These are phyloP conservation scores for Aurelia aurita complex sp. Pacific DNA, from an alignment of 30 jellyfish, hydroid and myxozoan genomes.

Conservation along the genomic window DNA sequence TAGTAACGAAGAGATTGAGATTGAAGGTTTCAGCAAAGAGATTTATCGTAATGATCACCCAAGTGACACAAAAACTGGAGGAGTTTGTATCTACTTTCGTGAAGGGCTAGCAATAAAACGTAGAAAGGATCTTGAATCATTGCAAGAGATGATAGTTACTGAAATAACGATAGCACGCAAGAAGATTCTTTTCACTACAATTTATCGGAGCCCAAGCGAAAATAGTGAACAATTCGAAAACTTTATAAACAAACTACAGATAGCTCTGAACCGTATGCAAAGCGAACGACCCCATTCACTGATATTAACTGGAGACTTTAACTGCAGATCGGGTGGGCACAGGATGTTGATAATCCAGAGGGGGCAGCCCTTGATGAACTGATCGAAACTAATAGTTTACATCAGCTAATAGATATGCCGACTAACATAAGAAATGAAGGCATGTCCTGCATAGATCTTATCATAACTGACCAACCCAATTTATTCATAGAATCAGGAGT, in stretches of 20 bases:
- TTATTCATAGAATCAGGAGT: background rate
- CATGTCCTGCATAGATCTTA: slow-evolving; percentile 26
- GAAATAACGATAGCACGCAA: slow-evolving; percentile 13
- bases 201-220: slow-evolving; percentile 31
- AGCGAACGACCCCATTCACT: slow-evolving; percentile 23
- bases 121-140: slow-evolving; percentile 27
- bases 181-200: slow-evolving; percentile 7
- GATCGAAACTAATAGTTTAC: slow-evolving; percentile 13
- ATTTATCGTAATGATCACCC: too few species aligned
- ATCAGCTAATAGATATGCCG: slow-evolving; percentile 12
- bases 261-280: slow-evolving; percentile 10
- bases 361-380: slow-evolving; percentile 39
- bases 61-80: too few species aligned
- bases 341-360: slow-evolving; percentile 31
- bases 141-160: slow-evolving; percentile 4
- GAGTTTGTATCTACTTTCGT: too few species aligned
- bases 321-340: slow-evolving; percentile 54
- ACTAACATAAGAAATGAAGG: slow-evolving; percentile 23
- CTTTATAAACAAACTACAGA: background rate
- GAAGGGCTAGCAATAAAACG: background rate
- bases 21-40: too few species aligned
- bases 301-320: slow-evolving; percentile 37
- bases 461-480: slow-evolving; percentile 29
- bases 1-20: too few species aligned
- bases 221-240: background rate